phyloP scores from a whole-genome alignment of 2,797 vertebrate genomes.

The Emydoidea blandingii region DNA sequence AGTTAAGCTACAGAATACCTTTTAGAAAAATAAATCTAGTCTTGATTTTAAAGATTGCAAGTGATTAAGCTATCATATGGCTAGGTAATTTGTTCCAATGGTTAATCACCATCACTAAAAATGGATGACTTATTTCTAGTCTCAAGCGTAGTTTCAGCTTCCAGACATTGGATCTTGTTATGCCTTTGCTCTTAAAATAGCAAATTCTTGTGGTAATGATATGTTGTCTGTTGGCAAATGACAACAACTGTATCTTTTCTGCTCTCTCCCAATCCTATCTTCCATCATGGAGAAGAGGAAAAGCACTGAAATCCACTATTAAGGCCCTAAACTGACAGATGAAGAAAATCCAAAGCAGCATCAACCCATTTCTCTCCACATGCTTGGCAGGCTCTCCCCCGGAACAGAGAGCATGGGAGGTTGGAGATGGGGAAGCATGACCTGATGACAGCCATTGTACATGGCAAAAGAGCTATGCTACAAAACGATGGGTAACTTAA shows the following conservation, averaged over 20 bases:
- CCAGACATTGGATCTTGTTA: rapidly evolving
- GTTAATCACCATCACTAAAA: neutral
- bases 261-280: neutral
- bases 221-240: rapidly evolving
- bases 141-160: neutral
- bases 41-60: neutral
- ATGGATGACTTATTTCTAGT: neutral
- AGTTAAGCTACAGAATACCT: neutral
- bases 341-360: neutral
- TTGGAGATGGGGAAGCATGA: neutral
- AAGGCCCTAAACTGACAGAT: neutral
- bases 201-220: neutral
- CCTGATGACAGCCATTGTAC: neutral
- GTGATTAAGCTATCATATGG: neutral
- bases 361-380: no score
- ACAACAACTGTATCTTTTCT: neutral
- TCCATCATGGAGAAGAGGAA: no score
- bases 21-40: neutral
- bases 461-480: neutral
- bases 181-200: neutral
- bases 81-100: neutral
- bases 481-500: neutral
- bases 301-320: neutral
- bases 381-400: neutral
- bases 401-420: neutral